A percentile compares a stretch with the other conserved stretches of the same genome.
Evolutionary conservation across 2,888 invertebrate genomes (phyloP).

Genomic region (Nebria salina): DNA sequence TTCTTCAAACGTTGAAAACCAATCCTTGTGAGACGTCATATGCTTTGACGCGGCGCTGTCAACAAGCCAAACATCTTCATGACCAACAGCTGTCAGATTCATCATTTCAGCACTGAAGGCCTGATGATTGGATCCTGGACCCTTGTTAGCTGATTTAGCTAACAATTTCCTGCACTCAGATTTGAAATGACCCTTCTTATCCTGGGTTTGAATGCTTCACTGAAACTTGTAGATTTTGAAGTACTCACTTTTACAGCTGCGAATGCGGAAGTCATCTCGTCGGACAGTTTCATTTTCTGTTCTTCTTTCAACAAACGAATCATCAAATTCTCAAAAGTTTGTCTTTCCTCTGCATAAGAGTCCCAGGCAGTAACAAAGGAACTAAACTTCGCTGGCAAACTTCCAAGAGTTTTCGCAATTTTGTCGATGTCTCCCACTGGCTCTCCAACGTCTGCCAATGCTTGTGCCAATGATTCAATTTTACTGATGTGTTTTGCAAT

Average conservation of each 20-base stretch:
- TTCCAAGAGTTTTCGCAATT: constrained; percentile 43
- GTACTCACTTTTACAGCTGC: neutral
- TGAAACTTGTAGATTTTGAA: neutral
- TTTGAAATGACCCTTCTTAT: constrained; percentile 24
- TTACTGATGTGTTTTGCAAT: constrained; percentile 48
- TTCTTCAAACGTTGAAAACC: neutral
- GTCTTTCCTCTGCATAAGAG: constrained; percentile 41
- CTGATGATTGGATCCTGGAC: constrained; percentile 12
- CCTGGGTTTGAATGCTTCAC: constrained; percentile 6
- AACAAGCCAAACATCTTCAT: constrained; percentile 17
- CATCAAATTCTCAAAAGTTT: constrained; percentile 45
- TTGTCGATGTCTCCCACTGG: constrained; percentile 44
- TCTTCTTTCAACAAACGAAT: constrained; percentile 47
- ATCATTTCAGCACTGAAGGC: constrained; percentile 17
- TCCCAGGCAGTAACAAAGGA: constrained; percentile 47
- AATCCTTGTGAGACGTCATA: constrained; percentile 17
- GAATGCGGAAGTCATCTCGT: constrained; percentile 17
- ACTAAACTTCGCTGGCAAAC: constrained; percentile 29
- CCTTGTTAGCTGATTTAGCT: constrained; percentile 10
- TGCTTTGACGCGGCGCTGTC: constrained; percentile 27
- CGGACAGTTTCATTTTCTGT: constrained; percentile 22
- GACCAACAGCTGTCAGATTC: constrained; percentile 14
- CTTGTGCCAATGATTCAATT: constrained; percentile 45
- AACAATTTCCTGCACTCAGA: constrained; percentile 17
- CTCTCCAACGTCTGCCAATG: constrained; percentile 40